Base-by-base conservation (phyloP, 2,797 vertebrate genomes). In the Lacerta viridis region DNA sequence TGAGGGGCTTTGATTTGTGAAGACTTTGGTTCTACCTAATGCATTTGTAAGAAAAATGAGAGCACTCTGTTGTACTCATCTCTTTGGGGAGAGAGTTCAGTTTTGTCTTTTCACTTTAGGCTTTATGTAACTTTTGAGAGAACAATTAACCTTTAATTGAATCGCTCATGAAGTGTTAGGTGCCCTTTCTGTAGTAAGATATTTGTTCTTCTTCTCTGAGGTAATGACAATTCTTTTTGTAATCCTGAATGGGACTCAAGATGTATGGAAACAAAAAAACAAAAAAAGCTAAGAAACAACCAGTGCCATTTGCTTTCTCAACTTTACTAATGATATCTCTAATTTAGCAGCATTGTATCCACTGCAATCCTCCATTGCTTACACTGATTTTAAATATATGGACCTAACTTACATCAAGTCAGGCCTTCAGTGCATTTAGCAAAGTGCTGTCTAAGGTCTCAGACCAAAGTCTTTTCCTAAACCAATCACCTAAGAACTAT, bases 61-160 rank as follows among this genome's bases (percentile, higher is more conserved):
- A 88, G 69, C 75, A 84, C 64, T 55, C 66, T 71, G 66, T 66
- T 83, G 33, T 84, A 72, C 39, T 66, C 25, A 23, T 29, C 61
- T 88, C 74, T 88, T 85, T 80, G 83, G 33, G 77, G 39, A 88
- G 74, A 27, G 66, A 78, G 36, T 84, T 88, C 46, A 79, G 39
- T 84, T 36, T 10, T 84, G 29, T 36, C 7, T 72, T 66, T 84
- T 33, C 7, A 72, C 64, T 88, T 71, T 85, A 85, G 87, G 83
- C 82, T 85, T 72, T 84, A 80, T 88, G 50, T 88, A 85, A 85
- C 46, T 79, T 85, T 84, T 72, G 66, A 80, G 76, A 79, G 68
- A 85, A 74, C 87, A 88, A 80, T 84, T 88, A 84, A 84, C 82
- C 76, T 84, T 80, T 88, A 72, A 88, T 84, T 80, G 87, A 84